Conservation (phyloP, 2,797 vertebrate genomes). For the Pantherophis alleghaniensis region DNA sequence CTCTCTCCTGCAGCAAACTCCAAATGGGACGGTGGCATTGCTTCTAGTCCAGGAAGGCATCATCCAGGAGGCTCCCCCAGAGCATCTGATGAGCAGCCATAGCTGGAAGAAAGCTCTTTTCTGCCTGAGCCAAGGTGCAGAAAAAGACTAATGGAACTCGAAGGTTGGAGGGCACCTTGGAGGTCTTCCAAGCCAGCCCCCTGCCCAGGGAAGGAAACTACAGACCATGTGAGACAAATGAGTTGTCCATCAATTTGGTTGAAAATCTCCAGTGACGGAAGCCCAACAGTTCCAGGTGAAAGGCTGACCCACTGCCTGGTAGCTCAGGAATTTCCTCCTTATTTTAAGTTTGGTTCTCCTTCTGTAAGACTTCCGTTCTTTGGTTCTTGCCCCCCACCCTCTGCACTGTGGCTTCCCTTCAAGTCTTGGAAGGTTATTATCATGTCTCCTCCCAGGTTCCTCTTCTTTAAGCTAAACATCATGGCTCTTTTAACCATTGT, state of each 20-base stretch:
- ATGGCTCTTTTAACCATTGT: not conserved
- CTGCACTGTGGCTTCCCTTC: not conserved
- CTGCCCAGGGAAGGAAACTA: not conserved
- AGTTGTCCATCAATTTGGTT: not conserved
- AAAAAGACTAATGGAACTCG: rapidly evolving
- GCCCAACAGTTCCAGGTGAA: not conserved
- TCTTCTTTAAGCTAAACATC: not conserved
- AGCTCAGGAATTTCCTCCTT: not conserved
- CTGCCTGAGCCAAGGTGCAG: not conserved
- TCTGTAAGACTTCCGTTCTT: not conserved
- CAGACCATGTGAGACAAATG: not conserved
- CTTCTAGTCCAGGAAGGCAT: not conserved
- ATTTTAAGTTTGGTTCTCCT: not conserved
- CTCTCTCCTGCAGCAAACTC: not conserved
- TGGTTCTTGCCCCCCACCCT: not conserved
- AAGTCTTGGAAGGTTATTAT: not conserved
- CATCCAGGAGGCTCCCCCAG: not conserved
- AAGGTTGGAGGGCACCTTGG: not conserved
- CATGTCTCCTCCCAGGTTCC: not conserved
- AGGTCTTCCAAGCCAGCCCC: not conserved
- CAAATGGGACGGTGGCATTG: not conserved
- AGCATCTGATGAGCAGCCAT: not conserved
- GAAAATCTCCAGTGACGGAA: not conserved
- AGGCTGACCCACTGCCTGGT: not conserved
- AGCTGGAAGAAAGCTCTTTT: not conserved